Evolutionary conservation across 2,113 vertebrate genomes (phyloP).

Genomic region (Leptodactylus fuscus): DNA sequence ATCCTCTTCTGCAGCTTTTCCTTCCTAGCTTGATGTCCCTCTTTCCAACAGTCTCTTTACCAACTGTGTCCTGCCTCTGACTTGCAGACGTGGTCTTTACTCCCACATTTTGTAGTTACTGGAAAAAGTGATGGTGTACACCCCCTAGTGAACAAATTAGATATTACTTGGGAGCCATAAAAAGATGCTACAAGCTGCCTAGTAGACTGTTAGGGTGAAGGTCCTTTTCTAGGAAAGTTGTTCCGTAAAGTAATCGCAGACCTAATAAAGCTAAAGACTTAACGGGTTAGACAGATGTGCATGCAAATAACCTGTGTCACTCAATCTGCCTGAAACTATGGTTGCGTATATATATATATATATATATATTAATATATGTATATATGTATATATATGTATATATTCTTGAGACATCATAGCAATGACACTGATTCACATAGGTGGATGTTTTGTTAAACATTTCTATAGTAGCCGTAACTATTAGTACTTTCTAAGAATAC

Average conservation of each 20-base stretch:
- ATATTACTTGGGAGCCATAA: background rate
- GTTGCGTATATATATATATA: no score
- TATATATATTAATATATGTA: no score
- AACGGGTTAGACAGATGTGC: no score
- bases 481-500: no score
- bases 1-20: background rate
- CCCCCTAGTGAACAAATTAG: conserved; percentile 4
- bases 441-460: no score
- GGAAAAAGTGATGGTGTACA: conserved; percentile 7
- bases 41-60: conserved; percentile 18
- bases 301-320: no score
- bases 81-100: conserved; percentile 61
- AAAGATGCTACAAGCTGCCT: background rate
- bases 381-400: no score
- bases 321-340: no score
- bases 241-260: background rate
- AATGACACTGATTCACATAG: no score
- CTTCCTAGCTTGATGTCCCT: conserved; percentile 47
- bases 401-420: no score
- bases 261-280: background rate
- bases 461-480: no score
- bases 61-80: conserved; percentile 33
- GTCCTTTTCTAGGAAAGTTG: background rate
- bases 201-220: background rate
- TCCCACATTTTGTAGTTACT: background rate